phyloP scores from a whole-genome alignment of 2,888 invertebrate genomes.

The Artemia sinica region DNA sequence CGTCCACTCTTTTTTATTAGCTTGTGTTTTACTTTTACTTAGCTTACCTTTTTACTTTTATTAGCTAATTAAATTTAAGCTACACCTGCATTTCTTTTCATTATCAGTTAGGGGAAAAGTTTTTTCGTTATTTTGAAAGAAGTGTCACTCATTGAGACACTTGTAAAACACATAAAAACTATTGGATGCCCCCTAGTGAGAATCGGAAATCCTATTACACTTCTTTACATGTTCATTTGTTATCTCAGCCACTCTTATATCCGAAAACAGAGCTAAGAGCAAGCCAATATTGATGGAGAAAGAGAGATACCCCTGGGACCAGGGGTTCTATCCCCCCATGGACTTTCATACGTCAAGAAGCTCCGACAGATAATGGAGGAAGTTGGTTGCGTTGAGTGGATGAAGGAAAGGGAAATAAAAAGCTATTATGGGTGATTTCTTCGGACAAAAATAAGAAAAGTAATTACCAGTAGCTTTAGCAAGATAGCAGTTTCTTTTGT shows the following conservation, averaged over 20 bases:
- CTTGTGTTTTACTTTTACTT: too few species aligned
- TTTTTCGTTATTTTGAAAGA: too few species aligned
- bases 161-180: background rate
- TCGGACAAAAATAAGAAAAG: too few species aligned
- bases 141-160: too few species aligned
- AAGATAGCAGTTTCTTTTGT: too few species aligned
- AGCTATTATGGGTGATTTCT: background rate
- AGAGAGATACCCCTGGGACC: background rate
- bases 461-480: too few species aligned
- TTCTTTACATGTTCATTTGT: constrained; percentile 13
- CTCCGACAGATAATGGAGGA: constrained; percentile 6
- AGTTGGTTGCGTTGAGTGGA: constrained; percentile 11
- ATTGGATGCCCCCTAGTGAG: background rate
- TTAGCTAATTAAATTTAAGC: too few species aligned
- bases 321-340: constrained; percentile 4
- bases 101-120: too few species aligned
- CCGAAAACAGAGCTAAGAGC: constrained; percentile 12
- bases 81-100: too few species aligned
- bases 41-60: too few species aligned
- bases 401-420: constrained; percentile 1
- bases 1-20: too few species aligned
- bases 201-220: constrained; percentile 5
- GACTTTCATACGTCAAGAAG: constrained; percentile 1
- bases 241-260: constrained; percentile 9
- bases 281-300: constrained; percentile 14